Percentiles rank a stretch among this genome's conserved stretches.
Conservation (phyloP, 2,888 invertebrate genomes). For the Poecilobothrus nobilitatus region DNA sequence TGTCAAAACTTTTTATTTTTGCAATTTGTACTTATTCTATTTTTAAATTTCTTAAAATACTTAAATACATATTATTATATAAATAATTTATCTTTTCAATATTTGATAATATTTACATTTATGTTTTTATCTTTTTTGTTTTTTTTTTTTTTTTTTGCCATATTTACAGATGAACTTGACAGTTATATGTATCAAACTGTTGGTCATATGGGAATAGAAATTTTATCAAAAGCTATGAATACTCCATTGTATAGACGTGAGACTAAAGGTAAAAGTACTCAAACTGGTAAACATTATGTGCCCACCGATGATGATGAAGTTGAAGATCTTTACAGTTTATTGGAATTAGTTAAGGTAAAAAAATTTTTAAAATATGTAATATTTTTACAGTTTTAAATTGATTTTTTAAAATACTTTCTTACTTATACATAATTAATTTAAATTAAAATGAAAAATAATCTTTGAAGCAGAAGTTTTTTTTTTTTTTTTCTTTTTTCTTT, state of each 20-base stretch:
- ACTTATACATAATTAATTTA: too few species aligned
- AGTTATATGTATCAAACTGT: slow-evolving; percentile 99
- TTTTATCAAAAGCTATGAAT: slow-evolving; percentile 89
- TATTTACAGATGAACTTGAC: slow-evolving; percentile 70
- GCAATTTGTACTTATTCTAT: too few species aligned
- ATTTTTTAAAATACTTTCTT: too few species aligned
- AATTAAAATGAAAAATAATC: too few species aligned
- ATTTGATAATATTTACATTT: not conserved
- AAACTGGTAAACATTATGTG: slow-evolving; percentile 67
- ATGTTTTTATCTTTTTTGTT: not conserved
- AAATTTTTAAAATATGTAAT: not conserved
- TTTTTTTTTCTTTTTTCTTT: too few species aligned
- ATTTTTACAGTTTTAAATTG: too few species aligned
- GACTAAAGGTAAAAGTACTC: slow-evolving; percentile 76
- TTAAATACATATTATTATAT: too few species aligned
- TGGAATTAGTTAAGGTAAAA: slow-evolving; percentile 47
- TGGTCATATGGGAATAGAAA: slow-evolving; percentile 86
- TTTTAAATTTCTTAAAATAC: too few species aligned
- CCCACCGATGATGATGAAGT: slow-evolving; percentile 88
- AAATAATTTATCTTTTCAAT: too few species aligned
- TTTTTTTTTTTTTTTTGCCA: not conserved
- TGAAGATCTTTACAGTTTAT: slow-evolving; percentile 84
- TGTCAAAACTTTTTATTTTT: too few species aligned
- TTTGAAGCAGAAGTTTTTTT: too few species aligned
- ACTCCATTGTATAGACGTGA: slow-evolving; percentile 79